These are phyloP conservation scores for Phorcus lineatus DNA, from an alignment of 2,888 invertebrate species.

Conservation along the genomic window DNA sequence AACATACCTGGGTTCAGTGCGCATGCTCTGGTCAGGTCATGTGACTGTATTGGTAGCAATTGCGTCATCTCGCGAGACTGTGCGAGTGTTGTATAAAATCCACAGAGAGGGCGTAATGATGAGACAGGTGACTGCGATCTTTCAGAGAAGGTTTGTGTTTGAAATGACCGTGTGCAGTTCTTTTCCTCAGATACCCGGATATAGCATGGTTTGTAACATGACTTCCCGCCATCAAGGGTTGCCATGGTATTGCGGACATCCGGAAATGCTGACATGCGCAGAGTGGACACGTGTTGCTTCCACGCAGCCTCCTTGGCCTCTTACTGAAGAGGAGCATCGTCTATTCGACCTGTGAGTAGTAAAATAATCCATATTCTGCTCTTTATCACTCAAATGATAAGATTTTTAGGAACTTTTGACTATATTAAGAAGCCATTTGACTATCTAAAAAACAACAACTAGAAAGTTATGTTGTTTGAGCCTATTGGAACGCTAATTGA, in stretches of 20 bases:
- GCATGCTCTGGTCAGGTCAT: neutral
- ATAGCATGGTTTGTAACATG: neutral
- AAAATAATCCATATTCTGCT: too few relatives aligned
- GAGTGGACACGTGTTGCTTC: slow-evolving; percentile 6
- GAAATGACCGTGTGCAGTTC: neutral
- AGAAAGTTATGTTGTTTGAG: too few relatives aligned
- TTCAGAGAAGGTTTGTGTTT: slow-evolving; percentile 11
- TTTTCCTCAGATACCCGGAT: neutral
- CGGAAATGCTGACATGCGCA: slow-evolving; percentile 21
- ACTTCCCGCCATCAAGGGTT: neutral
- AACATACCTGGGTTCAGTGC: neutral
- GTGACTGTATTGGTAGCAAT: neutral
- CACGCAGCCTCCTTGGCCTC: neutral
- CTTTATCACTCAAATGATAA: too few relatives aligned
- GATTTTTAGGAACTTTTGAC: too few relatives aligned
- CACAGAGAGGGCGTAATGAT: neutral
- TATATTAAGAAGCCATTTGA: too few relatives aligned
- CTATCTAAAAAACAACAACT: too few relatives aligned
- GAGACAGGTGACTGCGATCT: neutral
- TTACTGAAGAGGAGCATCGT: neutral
- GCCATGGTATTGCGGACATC: slow-evolving; percentile 16
- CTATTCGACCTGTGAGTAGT: neutral
- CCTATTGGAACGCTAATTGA: too few relatives aligned
- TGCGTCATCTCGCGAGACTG: neutral
- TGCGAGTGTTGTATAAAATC: slow-evolving; percentile 4